Conservation (phyloP, 2,113 vertebrate genomes). For the Prionailurus bengalensis region DNA sequence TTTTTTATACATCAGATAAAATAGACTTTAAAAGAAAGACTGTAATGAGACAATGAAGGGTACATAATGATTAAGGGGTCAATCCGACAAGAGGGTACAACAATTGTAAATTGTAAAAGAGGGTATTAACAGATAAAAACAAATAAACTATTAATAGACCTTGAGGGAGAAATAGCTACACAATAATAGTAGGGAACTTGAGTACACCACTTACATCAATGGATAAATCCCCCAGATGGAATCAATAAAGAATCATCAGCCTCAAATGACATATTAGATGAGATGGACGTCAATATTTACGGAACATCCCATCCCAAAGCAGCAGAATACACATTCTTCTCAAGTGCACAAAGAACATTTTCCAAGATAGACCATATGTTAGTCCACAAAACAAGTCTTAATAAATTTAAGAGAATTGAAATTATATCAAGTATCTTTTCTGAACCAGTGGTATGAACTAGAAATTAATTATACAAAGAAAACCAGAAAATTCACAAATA, state of each 20-base stretch:
- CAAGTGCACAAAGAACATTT: background rate
- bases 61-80: background rate
- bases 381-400: background rate
- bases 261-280: background rate
- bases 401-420: background rate
- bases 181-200: background rate
- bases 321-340: background rate
- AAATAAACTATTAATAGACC: background rate
- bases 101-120: background rate
- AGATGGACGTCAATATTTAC: background rate
- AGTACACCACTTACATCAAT: background rate
- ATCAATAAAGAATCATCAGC: background rate
- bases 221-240: background rate
- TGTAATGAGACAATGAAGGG: background rate
- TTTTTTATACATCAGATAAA: background rate
- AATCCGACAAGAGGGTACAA: background rate
- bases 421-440: background rate
- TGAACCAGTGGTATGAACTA: background rate
- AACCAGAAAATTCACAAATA: background rate
- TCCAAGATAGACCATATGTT: background rate
- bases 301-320: background rate
- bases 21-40: background rate
- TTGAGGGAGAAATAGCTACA: background rate
- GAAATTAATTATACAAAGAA: background rate
- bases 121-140: background rate